Evolutionary conservation across 2,113 vertebrate species (phyloP).

Genomic region (Plecotus auritus): DNA sequence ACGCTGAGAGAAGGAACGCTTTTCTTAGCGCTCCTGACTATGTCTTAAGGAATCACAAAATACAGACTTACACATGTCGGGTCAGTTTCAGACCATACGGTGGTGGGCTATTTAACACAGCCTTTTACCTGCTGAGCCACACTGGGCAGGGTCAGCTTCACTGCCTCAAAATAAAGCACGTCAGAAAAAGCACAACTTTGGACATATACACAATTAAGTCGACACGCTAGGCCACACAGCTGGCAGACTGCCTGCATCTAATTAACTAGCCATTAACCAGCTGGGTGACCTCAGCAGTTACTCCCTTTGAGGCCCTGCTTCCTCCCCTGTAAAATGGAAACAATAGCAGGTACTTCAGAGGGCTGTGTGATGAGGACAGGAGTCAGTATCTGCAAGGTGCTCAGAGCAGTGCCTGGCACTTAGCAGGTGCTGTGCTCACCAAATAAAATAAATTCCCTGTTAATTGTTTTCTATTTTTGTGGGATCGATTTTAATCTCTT

Average conservation of each 20-base stretch:
- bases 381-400: background rate
- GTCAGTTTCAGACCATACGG: background rate
- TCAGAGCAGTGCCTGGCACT: background rate
- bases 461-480: background rate
- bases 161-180: background rate
- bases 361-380: background rate
- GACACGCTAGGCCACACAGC: background rate
- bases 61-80: background rate
- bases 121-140: background rate
- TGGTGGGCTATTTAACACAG: background rate
- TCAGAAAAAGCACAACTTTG: background rate
- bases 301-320: background rate
- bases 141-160: background rate
- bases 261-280: background rate
- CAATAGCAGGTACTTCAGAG: background rate
- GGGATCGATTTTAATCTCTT: background rate
- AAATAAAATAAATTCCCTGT: background rate
- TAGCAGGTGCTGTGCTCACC: background rate
- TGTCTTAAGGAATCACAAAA: background rate
- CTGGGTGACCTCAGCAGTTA: background rate
- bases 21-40: background rate
- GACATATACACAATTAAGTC: background rate
- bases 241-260: background rate
- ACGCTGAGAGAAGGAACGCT: background rate
- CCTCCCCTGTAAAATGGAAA: background rate